Base-by-base conservation (phyloP, 2,888 invertebrate genomes). In the Trachelus stipa region DNA sequence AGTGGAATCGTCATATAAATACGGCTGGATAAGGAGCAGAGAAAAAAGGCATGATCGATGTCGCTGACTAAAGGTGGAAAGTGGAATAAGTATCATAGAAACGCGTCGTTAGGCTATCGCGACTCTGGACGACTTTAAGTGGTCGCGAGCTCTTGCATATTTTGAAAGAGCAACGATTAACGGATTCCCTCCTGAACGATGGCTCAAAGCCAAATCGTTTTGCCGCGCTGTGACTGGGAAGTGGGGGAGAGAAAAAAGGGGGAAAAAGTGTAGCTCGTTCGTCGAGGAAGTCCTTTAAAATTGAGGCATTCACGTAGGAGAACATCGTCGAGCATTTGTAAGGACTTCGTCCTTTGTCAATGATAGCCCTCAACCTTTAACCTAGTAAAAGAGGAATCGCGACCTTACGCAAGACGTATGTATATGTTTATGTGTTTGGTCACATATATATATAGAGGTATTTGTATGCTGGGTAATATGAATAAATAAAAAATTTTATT, bases 141-240 rank as follows among this genome's bases (percentile, higher is more conserved):
- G 6, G 2, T 15, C 6, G 15, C 40, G 40, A 40, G 40, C 40
- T 40, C 30, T 33, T 33, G 30, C 69, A 33, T 33, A 69, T 69
- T 33, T 69, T 69, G 11, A 12, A 4, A 12, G 69, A 30, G 31
- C 30, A 69, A 2, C 69, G 73, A 73, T 73, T 73, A 73, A 73
- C 35, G 34, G 40, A 6, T 40, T 40, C 73, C 3, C 15, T 30
- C 34, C 34, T n/a, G 30, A n/a, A 23, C 12, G 33, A 73, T 73
- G 73, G 73, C 73, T 37, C 31, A 34, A 73, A 34, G 73, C 73
- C 73, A 73, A 73, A 73, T 73, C 34, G 73, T 37, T 73, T 73
- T 12, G 11, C 73, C n/a, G 34, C 12, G 23, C 34, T 12, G 37
- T 15, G 37, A 4, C 4, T 12, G 12, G 34, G 34, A 6, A n/a